Evolutionary conservation across 2,888 invertebrate genomes (phyloP).

Genomic region (Zhengitettix transpicula): DNA sequence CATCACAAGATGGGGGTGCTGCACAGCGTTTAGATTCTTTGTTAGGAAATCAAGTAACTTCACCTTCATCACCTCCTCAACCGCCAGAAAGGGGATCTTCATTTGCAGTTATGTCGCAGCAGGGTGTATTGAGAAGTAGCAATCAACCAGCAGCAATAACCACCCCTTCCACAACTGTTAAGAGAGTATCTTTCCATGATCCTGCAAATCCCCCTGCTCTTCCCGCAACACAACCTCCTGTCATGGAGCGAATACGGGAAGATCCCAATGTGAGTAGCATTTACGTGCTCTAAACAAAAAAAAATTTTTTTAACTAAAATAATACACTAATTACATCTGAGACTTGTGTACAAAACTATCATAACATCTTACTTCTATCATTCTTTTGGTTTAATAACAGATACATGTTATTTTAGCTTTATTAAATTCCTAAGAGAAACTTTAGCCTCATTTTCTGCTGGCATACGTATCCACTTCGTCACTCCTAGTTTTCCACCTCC

Average conservation of each 20-base stretch:
- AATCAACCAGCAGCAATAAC: slow-evolving; percentile 12
- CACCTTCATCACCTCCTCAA: slow-evolving; percentile 25
- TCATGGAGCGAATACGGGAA: slow-evolving; percentile 44
- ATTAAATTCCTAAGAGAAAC: no score
- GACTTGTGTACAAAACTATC: no score
- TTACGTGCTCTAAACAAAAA: background rate
- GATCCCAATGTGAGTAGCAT: slow-evolving; percentile 60
- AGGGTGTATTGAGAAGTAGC: slow-evolving; percentile 28
- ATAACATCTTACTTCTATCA: no score
- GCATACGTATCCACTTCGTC: no score
- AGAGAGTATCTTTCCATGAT: slow-evolving; percentile 64
- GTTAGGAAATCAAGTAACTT: slow-evolving; percentile 1
- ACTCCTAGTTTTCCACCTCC: no score
- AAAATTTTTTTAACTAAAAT: background rate
- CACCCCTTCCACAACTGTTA: slow-evolving; percentile 26
- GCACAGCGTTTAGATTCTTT: slow-evolving; percentile 17
- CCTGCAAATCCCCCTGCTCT: slow-evolving; percentile 17
- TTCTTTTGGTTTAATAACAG: no score
- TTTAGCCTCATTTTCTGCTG: background rate
- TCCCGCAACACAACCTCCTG: slow-evolving; percentile 13
- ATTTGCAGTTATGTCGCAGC: slow-evolving; percentile 66
- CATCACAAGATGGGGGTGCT: slow-evolving; percentile 1
- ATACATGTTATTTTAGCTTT: no score
- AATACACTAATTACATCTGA: background rate
- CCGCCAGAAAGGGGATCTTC: slow-evolving; percentile 82